Percentiles rank a stretch among this genome's conserved stretches.
phyloP scores from a whole-genome alignment of 1,140 invertebrate genomes.

The Diuraphis noxia region DNA sequence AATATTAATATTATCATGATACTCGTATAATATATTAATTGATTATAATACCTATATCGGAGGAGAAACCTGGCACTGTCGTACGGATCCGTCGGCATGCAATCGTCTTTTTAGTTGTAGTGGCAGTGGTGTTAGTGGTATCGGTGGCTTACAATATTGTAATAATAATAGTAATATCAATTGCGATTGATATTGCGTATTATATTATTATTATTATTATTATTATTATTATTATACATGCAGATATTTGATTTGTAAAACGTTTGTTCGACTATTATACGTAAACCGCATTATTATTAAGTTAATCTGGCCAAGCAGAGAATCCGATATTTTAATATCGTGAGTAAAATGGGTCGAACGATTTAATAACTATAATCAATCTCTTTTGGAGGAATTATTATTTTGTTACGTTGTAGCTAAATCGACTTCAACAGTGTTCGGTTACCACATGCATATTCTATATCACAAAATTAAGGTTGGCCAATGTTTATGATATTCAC shows the following conservation, averaged over 20 bases:
- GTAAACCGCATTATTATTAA: not conserved
- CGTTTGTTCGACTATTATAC: not conserved
- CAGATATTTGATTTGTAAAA: not conserved
- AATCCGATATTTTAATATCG: not conserved
- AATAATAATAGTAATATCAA: not conserved
- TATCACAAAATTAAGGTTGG: not conserved
- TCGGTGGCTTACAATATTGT: not conserved
- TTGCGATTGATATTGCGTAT: not conserved
- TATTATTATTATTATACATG: not conserved
- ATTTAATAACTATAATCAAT: not conserved
- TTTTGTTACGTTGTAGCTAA: not conserved
- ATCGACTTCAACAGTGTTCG: not conserved
- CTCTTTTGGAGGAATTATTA: not conserved
- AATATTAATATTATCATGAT: not conserved
- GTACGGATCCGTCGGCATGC: not conserved
- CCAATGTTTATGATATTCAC: not conserved
- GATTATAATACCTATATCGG: not conserved
- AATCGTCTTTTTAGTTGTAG: not conserved
- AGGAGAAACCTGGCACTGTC: not conserved
- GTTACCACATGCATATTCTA: not conserved
- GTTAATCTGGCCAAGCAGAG: not conserved
- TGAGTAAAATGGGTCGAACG: not conserved
- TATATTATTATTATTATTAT: not conserved
- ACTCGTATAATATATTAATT: not conserved
- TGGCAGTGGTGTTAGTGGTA: too few relatives aligned